Conservation (phyloP, 1,140 invertebrate species). For the Hormaphis cornu region DNA sequence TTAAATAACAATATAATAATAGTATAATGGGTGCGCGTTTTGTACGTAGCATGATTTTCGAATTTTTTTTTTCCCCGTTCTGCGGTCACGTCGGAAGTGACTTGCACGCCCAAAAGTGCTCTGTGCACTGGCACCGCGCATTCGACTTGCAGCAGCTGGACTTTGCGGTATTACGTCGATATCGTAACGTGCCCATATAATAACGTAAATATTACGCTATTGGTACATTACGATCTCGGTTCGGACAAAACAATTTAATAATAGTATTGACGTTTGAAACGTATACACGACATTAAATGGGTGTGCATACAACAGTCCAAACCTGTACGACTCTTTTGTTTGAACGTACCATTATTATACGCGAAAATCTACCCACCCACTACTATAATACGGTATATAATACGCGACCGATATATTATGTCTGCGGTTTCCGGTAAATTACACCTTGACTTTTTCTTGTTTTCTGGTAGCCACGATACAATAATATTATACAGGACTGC, state of each 20-base stretch:
- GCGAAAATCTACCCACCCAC: no score
- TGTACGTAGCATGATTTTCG: not conserved
- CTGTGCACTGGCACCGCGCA: no score
- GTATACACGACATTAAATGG: not conserved
- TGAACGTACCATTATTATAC: not conserved
- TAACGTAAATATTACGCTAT: no score
- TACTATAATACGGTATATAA: not conserved
- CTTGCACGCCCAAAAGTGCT: constrained; percentile 9
- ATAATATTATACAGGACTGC: no score
- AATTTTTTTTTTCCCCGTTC: constrained; percentile 11
- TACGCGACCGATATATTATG: constrained; percentile 17
- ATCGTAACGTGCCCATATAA: no score
- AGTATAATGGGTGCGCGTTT: no score
- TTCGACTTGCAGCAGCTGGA: constrained; percentile 22
- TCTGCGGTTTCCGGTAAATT: constrained; percentile 31
- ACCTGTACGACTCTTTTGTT: constrained; percentile 25
- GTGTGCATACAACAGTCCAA: no score
- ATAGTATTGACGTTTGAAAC: constrained; percentile 25
- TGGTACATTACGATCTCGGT: not conserved
- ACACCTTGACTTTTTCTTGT: constrained; percentile 12
- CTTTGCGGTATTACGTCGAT: no score
- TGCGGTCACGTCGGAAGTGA: constrained; percentile 27
- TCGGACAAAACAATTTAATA: constrained; percentile 30
- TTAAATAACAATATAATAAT: no score
- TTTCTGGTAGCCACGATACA: not conserved